Conservation (phyloP, 2,113 vertebrate species). For the mouse (Mus musculus) region GRCm39 chr14:73956001-73956500, state of each 20-base stretch:
- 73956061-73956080: neutral
- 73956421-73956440: neutral
- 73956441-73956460: neutral
- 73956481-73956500: neutral
- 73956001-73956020: no score
- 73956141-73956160: neutral
- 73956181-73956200: neutral
- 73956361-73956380: neutral
- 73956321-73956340: neutral
- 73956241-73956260: neutral
- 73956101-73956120: neutral
- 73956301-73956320: neutral
- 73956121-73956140: neutral
- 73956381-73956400: neutral
- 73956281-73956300: neutral
- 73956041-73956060: neutral
- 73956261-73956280: neutral
- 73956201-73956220: neutral
- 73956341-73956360: slow-evolving; percentile 4
- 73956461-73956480: neutral
- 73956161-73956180: neutral
- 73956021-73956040: neutral
- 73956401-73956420: neutral
- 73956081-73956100: neutral
- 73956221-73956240: neutral